A percentile compares a stretch with the other conserved stretches of the same genome.
Conservation (phyloP, 2,888 invertebrate species). For the Habroteleia sp. region DNA sequence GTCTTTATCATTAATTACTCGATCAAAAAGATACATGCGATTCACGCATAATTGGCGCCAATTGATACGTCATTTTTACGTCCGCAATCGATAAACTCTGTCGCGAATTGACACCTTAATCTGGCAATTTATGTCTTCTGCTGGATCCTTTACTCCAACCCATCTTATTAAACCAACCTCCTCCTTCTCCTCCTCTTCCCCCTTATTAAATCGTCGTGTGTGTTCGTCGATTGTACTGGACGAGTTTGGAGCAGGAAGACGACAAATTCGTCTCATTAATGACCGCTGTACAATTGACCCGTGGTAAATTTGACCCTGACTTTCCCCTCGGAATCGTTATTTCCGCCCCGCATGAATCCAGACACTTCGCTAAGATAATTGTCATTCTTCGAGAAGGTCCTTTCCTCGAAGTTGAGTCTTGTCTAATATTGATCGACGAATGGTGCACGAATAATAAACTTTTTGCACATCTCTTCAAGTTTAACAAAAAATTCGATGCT, state of each 20-base stretch:
- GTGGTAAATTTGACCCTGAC: constrained; percentile 48
- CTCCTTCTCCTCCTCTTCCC: too few relatives aligned
- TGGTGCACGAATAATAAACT: constrained; percentile 16
- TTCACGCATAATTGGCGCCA: constrained; percentile 15
- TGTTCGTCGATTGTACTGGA: constrained; percentile 10
- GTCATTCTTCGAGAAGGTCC: background rate
- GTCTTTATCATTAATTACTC: constrained; percentile 38
- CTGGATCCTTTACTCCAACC: constrained; percentile 4
- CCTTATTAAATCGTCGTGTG: constrained; percentile 37
- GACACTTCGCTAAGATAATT: constrained; percentile 8
- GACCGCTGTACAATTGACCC: constrained; percentile 49
- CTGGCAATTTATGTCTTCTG: constrained; percentile 17
- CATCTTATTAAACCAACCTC: too few relatives aligned
- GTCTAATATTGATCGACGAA: too few relatives aligned
- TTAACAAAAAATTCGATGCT: constrained; percentile 16
- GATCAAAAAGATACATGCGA: constrained; percentile 20
- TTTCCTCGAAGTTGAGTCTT: too few relatives aligned
- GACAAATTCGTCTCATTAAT: constrained; percentile 39
- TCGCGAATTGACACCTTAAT: constrained; percentile 12
- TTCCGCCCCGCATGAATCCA: constrained; percentile 30
- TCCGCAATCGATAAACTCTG: constrained; percentile 5
- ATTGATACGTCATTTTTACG: constrained; percentile 14
- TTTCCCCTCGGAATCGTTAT: constrained; percentile 21
- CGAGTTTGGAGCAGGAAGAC: constrained; percentile 30
- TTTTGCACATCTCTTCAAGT: background rate